Evolutionary conservation across 2,888 invertebrate species (phyloP), one percentile per base, ranked within the genome.

Genomic region (Calameuta pallipes): DNA sequence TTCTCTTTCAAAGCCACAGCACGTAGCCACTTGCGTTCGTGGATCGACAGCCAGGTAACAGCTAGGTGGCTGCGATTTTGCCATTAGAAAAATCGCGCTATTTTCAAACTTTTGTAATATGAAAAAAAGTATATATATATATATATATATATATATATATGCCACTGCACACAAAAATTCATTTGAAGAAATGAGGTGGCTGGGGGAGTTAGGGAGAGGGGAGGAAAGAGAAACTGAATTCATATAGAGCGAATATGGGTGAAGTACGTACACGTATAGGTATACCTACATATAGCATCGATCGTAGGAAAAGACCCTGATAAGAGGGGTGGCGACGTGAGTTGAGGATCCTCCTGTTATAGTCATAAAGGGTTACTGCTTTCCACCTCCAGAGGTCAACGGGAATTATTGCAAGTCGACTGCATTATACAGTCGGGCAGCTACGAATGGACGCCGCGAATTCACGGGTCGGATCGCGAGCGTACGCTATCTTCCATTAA

Each of bases 401-500:
- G 31, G 56, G 30, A 41, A 78, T 73, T 13, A 33, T 74, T 78
- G 75, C 85, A 81, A 85, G 85, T 86, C 85, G 81, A 84, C 82
- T 85, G 82, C 85, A 87, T 88, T 87, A 86, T 87, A 81, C 88
- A 84, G 85, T 87, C 83, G 85, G 83, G 37, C 84, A 84, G 83
- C 80, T 82, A 80, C 83, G 85, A 85, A 85, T 84, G 84, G 85
- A 85, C 86, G 86, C 88, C 88, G 83, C 84, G 84, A 85, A 87
- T 85, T 82, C 82, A 81, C 75, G 83, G 83, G 79, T 80, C 76
- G 81, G 80, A 80, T 85, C 77, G 79, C 79, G 80, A 77, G 77
- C 78, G 76, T 85, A 86, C 87, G 88, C 87, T 88, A 86, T 87
- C 88, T 89, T 90, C 89, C 90, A 91, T 91, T 91, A 91, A 90